Conservation (phyloP, 92 coral and sea anemone species). For the Epizoanthus fatuus region DNA sequence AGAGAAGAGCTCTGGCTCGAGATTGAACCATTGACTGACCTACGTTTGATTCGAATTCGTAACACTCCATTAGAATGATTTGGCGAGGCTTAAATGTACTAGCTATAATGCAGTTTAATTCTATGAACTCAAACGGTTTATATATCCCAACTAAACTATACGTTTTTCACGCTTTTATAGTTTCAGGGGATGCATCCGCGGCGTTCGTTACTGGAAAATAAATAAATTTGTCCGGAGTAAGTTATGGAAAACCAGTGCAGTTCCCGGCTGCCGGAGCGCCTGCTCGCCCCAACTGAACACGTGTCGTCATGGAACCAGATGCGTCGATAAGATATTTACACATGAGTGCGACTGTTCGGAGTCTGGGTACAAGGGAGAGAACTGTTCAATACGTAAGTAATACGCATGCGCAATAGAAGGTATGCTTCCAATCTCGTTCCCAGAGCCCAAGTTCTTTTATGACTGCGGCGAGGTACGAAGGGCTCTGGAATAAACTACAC, state of each 20-base stretch:
- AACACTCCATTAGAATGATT: too few relatives aligned
- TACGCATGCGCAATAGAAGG: background rate
- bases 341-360: slow-evolving; percentile 22
- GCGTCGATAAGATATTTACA: slow-evolving; percentile 30
- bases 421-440: too few relatives aligned
- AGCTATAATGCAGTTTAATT: too few relatives aligned
- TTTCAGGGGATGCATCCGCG: slow-evolving; percentile 29
- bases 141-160: background rate
- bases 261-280: slow-evolving; percentile 15
- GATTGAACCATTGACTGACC: too few relatives aligned
- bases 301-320: slow-evolving; percentile 13
- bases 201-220: slow-evolving; percentile 7
- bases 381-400: slow-evolving; percentile 20
- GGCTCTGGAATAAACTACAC: too few relatives aligned
- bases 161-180: background rate
- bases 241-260: slow-evolving; percentile 2
- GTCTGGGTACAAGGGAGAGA: background rate
- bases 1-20: too few relatives aligned
- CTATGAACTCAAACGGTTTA: too few relatives aligned
- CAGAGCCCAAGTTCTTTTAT: too few relatives aligned
- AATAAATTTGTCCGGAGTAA: slow-evolving; percentile 13
- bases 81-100: too few relatives aligned
- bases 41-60: too few relatives aligned
- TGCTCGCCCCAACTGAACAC: background rate
- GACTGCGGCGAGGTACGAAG: too few relatives aligned